These are phyloP conservation scores for Nestor notabilis DNA, from an alignment of 2,113 vertebrate species.

Conservation along the genomic window DNA sequence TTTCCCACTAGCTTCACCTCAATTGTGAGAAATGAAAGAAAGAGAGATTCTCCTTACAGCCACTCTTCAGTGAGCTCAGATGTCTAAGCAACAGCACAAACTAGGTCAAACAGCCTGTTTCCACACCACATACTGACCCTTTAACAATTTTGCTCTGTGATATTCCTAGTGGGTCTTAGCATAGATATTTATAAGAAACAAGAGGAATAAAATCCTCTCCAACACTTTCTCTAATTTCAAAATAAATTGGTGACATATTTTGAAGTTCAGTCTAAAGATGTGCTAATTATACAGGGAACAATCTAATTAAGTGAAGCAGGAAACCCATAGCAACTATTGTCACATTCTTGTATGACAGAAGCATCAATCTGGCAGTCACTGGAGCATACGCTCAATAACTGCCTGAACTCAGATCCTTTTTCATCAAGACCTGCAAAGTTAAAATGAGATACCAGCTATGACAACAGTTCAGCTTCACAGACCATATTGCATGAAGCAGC, in stretches of 20 bases:
- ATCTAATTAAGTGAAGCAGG: constrained; percentile 67
- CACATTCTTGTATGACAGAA: constrained; percentile 65
- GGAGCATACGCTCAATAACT: constrained; percentile 68
- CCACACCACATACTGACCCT: constrained; percentile 62
- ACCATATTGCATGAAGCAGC: constrained; percentile 46
- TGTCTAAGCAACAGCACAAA: constrained; percentile 52
- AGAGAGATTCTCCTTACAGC: constrained; percentile 24
- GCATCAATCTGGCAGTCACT: constrained; percentile 69
- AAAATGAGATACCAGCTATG: constrained; percentile 56
- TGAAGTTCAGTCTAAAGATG: constrained; percentile 66
- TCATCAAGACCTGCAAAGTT: constrained; percentile 56
- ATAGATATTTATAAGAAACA: constrained; percentile 32
- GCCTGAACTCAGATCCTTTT: constrained; percentile 64
- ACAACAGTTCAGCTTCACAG: constrained; percentile 58
- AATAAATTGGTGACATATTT: constrained; percentile 59
- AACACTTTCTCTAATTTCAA: constrained; percentile 51
- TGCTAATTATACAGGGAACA: constrained; percentile 71
- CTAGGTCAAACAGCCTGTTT: constrained; percentile 70
- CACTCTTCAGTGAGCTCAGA: neutral
- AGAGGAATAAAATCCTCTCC: constrained; percentile 46
- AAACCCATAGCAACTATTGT: constrained; percentile 73
- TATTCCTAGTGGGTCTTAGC: constrained; percentile 50
- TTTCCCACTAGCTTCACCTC: constrained; percentile 2
- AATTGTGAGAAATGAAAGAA: constrained; percentile 44
- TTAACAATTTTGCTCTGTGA: constrained; percentile 52